phyloP scores from a whole-genome alignment of 2,888 invertebrate genomes.

The Acronicta leporina region DNA sequence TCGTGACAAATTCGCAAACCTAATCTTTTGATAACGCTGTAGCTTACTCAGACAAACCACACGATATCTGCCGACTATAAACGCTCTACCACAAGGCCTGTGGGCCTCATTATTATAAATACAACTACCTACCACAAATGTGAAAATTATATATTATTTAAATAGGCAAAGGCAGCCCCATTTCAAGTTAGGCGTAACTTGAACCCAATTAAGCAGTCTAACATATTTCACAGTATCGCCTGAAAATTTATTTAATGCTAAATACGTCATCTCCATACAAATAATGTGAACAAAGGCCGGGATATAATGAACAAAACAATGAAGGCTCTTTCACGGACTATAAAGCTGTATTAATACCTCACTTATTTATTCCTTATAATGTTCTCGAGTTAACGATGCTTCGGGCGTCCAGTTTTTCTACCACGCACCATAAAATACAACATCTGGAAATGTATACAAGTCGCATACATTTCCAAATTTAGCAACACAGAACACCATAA shows the following conservation, averaged over 20 bases:
- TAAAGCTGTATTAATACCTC: slow-evolving; percentile 85
- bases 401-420: slow-evolving; percentile 81
- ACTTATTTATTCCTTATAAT: slow-evolving; percentile 87
- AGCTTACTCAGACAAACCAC: slow-evolving; percentile 58
- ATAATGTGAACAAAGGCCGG: slow-evolving; percentile 71
- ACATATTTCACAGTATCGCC: slow-evolving; percentile 55
- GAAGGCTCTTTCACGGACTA: slow-evolving; percentile 85
- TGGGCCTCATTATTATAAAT: slow-evolving; percentile 12
- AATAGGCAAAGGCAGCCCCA: background rate
- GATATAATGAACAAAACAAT: slow-evolving; percentile 76
- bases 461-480: slow-evolving; percentile 75
- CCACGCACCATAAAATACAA: slow-evolving; percentile 84
- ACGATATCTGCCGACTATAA: slow-evolving; percentile 44
- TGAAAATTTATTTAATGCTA: slow-evolving; percentile 68
- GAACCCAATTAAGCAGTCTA: slow-evolving; percentile 46
- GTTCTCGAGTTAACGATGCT: slow-evolving; percentile 87
- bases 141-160: slow-evolving; percentile 8
- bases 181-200: slow-evolving; percentile 16
- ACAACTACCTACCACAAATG: background rate
- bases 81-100: slow-evolving; percentile 14
- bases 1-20: slow-evolving; percentile 86
- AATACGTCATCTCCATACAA: slow-evolving; percentile 66
- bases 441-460: slow-evolving; percentile 77
- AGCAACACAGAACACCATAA: slow-evolving; percentile 73
- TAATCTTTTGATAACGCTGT: slow-evolving; percentile 80